Conservation (phyloP, 2,113 vertebrate species). For the Pyxicephalus adspersus region DNA sequence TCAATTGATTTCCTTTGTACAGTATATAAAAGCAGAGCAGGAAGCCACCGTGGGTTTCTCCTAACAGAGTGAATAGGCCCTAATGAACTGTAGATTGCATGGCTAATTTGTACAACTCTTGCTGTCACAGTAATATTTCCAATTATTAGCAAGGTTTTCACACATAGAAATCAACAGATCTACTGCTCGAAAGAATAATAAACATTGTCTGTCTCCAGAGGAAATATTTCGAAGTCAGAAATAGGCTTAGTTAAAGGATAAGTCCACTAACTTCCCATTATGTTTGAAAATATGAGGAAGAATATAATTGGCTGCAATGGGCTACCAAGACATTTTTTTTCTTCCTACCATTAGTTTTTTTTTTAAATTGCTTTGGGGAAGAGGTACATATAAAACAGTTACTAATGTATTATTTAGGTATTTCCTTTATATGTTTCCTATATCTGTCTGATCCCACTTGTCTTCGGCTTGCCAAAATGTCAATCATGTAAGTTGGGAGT, state of each 20-base stretch:
- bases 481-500: too few relatives aligned
- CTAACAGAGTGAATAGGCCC: conserved; percentile 11
- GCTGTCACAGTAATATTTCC: conserved; percentile 24
- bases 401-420: too few relatives aligned
- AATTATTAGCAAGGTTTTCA: conserved; percentile 12
- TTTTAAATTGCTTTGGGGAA: too few relatives aligned
- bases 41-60: conserved; percentile 6
- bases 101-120: conserved; percentile 24
- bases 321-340: too few relatives aligned
- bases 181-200: neutral
- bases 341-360: too few relatives aligned
- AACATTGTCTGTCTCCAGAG: neutral
- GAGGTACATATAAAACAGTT: too few relatives aligned
- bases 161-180: conserved; percentile 15
- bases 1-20: conserved; percentile 44
- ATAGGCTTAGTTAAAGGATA: neutral
- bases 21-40: conserved; percentile 29
- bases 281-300: too few relatives aligned
- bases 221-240: conserved; percentile 18
- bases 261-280: too few relatives aligned
- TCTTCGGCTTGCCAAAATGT: too few relatives aligned
- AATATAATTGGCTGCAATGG: too few relatives aligned
- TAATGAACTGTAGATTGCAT: conserved; percentile 38
- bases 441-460: too few relatives aligned
- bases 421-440: too few relatives aligned